A percentile compares a stretch with the other conserved stretches of the same genome.
These are phyloP conservation scores for Canis aureus DNA, from an alignment of 2,113 vertebrate genomes.

Conservation along the genomic window DNA sequence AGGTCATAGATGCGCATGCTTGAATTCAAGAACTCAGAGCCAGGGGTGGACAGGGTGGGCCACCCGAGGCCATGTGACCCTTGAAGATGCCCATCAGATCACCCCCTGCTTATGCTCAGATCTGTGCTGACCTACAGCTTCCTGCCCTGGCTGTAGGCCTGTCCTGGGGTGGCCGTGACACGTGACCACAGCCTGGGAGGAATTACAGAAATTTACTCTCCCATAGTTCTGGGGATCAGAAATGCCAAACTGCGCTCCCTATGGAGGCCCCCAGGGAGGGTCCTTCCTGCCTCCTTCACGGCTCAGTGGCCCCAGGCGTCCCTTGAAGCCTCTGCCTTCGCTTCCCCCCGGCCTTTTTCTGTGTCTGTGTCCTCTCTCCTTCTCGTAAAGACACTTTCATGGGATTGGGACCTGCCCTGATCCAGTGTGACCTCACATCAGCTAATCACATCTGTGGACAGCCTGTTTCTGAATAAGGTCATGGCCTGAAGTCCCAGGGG, in stretches of 20 bases:
- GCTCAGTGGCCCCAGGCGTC: fast-evolving
- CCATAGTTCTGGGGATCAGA: fast-evolving
- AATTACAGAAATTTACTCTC: neutral
- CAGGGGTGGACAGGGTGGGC: neutral
- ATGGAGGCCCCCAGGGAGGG: neutral
- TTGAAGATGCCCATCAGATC: neutral
- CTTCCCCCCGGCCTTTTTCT: no score
- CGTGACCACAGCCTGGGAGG: neutral
- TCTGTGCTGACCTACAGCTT: fast-evolving
- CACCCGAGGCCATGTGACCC: fast-evolving
- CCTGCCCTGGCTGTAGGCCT: neutral
- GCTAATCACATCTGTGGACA: neutral
- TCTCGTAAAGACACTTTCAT: neutral
- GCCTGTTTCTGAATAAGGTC: neutral
- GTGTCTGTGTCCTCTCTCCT: neutral
- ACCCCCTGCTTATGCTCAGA: fast-evolving
- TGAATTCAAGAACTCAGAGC: neutral
- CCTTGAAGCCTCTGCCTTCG: neutral
- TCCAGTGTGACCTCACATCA: neutral
- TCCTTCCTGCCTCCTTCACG: neutral
- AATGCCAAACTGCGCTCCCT: fast-evolving
- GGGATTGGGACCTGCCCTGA: neutral
- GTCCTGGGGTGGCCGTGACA: fast-evolving
- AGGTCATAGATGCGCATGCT: fast-evolving
- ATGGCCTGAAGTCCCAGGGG: neutral